Evolutionary conservation across 2,113 vertebrate species (phyloP).

Genomic region (Epinephelus cyanopodus): DNA sequence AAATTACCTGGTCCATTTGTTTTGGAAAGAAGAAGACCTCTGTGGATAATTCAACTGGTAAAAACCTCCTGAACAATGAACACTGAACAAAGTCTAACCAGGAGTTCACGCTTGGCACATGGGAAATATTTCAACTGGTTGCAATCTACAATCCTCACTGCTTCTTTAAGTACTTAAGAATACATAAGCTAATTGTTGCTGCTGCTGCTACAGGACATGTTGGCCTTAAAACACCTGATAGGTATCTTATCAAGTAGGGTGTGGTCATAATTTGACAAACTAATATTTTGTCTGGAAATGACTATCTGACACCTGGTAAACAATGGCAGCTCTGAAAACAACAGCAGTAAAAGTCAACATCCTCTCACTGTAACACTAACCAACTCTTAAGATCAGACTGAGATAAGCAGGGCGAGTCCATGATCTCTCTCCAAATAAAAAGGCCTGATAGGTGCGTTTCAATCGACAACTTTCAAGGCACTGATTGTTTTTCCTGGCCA

Average conservation of each 20-base stretch:
- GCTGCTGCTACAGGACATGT: too few relatives aligned
- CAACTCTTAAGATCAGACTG: not conserved
- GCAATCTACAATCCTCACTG: too few relatives aligned
- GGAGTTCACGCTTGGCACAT: too few relatives aligned
- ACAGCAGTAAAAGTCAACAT: slow-evolving; percentile 2
- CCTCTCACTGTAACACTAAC: not conserved
- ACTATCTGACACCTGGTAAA: not conserved
- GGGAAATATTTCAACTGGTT: too few relatives aligned
- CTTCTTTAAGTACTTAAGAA: too few relatives aligned
- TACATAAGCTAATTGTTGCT: too few relatives aligned
- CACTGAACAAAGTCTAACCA: too few relatives aligned
- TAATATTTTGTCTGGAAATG: not conserved
- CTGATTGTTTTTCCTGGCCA: slow-evolving; percentile 27
- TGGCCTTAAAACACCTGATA: not conserved
- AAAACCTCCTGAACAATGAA: too few relatives aligned
- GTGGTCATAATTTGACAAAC: not conserved
- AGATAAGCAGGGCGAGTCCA: slow-evolving; percentile 23
- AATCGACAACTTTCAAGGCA: not conserved
- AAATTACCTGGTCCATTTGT: too few relatives aligned
- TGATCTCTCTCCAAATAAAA: not conserved
- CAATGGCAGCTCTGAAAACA: not conserved
- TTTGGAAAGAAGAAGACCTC: too few relatives aligned
- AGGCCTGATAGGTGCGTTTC: not conserved
- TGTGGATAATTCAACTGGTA: too few relatives aligned
- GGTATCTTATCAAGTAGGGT: not conserved